Evolutionary conservation across 2,113 vertebrate species (phyloP).

Genomic region (Eptesicus fuscus): DNA sequence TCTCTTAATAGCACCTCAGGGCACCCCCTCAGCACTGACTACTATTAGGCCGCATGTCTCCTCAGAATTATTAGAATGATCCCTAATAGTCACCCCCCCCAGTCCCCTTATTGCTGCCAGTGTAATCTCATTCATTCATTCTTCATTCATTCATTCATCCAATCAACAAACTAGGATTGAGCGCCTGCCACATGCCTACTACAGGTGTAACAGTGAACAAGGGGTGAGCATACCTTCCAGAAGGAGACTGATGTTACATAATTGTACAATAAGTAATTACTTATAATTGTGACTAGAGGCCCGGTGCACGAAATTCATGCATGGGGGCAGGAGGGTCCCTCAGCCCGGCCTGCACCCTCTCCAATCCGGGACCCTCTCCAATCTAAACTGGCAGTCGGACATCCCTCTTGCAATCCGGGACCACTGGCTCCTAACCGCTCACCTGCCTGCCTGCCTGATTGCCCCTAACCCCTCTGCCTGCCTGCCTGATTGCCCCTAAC

Average conservation of each 20-base stretch:
- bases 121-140: background rate
- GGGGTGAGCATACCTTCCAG: rapidly evolving
- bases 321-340: too few relatives aligned
- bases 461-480: too few relatives aligned
- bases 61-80: background rate
- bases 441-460: too few relatives aligned
- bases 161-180: rapidly evolving
- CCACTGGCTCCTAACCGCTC: too few relatives aligned
- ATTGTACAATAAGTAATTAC: rapidly evolving
- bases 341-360: too few relatives aligned
- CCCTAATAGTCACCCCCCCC: rapidly evolving
- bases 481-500: too few relatives aligned
- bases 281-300: background rate
- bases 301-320: too few relatives aligned
- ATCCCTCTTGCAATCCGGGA: too few relatives aligned
- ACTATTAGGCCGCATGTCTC: background rate
- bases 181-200: rapidly evolving
- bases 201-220: too few relatives aligned
- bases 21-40: background rate
- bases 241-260: rapidly evolving
- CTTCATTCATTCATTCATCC: background rate
- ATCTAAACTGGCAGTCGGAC: too few relatives aligned
- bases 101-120: too few relatives aligned
- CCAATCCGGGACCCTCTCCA: too few relatives aligned
- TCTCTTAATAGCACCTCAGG: rapidly evolving